Evolutionary conservation across 2,888 invertebrate genomes (phyloP).

Genomic region (Strigamia crassipes): DNA sequence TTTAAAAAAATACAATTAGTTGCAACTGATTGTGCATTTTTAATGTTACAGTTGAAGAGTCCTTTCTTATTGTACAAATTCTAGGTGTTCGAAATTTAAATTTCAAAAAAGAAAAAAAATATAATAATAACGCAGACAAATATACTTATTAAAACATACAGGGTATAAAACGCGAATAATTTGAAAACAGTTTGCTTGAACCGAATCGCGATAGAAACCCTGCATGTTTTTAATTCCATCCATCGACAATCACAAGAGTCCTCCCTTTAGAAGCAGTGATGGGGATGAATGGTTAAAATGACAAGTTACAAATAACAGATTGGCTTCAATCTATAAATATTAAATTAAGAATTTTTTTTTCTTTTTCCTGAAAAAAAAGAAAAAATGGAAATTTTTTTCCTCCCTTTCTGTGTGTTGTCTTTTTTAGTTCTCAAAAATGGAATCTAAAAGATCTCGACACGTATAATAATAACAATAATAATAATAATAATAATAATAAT

Average conservation of each 20-base stretch:
- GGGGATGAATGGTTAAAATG: conserved; percentile 42
- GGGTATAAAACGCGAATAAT: conserved; percentile 39
- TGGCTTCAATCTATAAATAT: conserved; percentile 35
- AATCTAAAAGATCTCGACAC: conserved; percentile 20
- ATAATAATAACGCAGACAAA: conserved; percentile 37
- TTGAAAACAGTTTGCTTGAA: neutral
- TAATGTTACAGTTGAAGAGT: conserved; percentile 25
- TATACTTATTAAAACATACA: conserved; percentile 44
- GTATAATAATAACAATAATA: conserved; percentile 1
- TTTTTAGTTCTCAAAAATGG: conserved; percentile 22
- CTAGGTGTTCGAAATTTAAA: conserved; percentile 36
- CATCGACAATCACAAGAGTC: conserved; percentile 46
- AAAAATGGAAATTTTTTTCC: neutral
- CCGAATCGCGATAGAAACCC: conserved; percentile 36
- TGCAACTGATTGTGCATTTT: conserved; percentile 36
- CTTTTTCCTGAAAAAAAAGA: neutral
- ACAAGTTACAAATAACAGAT: conserved; percentile 29
- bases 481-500: neutral
- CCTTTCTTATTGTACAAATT: conserved; percentile 39
- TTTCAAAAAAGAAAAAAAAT: conserved; percentile 10
- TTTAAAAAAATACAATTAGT: conserved; percentile 13
- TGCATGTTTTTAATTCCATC: conserved; percentile 46
- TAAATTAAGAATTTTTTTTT: neutral
- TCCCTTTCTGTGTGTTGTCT: conserved; percentile 39
- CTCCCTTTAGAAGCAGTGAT: conserved; percentile 44